These are phyloP conservation scores for Myiothlypis coronata DNA, from an alignment of 2,797 vertebrate species.

Conservation along the genomic window DNA sequence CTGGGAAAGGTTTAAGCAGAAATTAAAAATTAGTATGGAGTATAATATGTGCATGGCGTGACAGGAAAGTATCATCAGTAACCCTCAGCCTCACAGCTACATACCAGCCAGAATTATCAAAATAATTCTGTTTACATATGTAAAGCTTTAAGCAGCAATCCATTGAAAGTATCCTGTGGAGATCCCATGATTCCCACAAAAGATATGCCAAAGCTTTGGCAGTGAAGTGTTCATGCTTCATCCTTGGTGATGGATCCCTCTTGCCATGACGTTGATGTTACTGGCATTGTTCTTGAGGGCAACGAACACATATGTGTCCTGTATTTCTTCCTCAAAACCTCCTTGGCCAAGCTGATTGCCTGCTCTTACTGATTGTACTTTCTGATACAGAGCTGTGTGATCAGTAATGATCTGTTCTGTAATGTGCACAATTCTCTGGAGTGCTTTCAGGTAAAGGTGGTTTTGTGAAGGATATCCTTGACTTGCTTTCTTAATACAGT, in stretches of 20 bases:
- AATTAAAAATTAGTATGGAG: not conserved
- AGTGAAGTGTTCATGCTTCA: not conserved
- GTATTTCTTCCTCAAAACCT: not conserved
- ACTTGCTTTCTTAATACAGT: not conserved
- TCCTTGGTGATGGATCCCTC: not conserved
- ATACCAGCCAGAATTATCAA: not conserved
- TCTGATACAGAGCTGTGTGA: not conserved
- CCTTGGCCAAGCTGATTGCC: not conserved
- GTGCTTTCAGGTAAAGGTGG: not conserved
- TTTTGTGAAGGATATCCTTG: not conserved
- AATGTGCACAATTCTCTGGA: not conserved
- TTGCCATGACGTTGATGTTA: not conserved
- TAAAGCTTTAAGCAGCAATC: not conserved
- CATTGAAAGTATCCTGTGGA: not conserved
- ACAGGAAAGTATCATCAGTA: not conserved
- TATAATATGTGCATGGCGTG: accelerated
- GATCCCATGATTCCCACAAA: not conserved
- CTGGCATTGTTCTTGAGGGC: not conserved
- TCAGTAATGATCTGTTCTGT: not conserved
- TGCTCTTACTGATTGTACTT: not conserved
- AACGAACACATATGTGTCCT: accelerated
- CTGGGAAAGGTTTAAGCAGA: not conserved
- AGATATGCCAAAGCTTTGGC: not conserved
- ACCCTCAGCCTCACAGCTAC: not conserved
- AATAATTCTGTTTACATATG: not conserved